phyloP scores from a whole-genome alignment of 2,888 invertebrate genomes.

The Melinaea marsaeus region DNA sequence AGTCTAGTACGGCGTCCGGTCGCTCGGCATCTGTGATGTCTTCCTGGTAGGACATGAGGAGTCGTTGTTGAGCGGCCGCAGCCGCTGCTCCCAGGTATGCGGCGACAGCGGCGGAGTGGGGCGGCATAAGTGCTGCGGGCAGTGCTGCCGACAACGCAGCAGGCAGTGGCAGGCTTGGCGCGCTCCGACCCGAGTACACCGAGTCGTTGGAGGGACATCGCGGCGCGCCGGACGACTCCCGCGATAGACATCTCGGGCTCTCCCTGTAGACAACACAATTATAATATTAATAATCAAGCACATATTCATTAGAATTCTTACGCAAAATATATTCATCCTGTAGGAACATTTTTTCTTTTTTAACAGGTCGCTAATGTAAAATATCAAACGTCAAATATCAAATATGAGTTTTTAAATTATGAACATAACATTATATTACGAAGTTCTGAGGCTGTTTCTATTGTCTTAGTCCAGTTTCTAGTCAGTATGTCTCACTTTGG shows the following conservation, averaged over 20 bases:
- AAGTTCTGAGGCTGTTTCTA: too few species aligned
- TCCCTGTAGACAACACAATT: conserved; percentile 82
- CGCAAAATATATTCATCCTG: too few species aligned
- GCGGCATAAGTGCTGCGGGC: conserved; percentile 83
- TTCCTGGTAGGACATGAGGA: conserved; percentile 86
- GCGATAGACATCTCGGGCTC: conserved; percentile 89
- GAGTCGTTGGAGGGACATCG: conserved; percentile 88
- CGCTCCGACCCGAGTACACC: conserved; percentile 82
- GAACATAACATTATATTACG: too few species aligned
- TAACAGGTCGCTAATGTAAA: too few species aligned
- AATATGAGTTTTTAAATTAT: too few species aligned
- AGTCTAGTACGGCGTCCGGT: conserved; percentile 84
- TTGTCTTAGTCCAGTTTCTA: too few species aligned
- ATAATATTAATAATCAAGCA: conserved; percentile 12
- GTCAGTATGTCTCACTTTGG: too few species aligned
- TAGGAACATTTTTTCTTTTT: too few species aligned
- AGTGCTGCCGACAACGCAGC: conserved; percentile 83
- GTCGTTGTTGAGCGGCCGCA: conserved; percentile 85
- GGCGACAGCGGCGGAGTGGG: conserved; percentile 89
- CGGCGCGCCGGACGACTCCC: conserved; percentile 86
- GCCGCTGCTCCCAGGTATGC: conserved; percentile 87
- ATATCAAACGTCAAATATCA: too few species aligned
- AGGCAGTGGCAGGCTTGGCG: conserved; percentile 67
- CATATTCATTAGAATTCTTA: neutral
- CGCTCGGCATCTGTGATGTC: conserved; percentile 81